Evolutionary conservation across 2,888 invertebrate species (phyloP).

Genomic region (Dryomyza anilis): DNA sequence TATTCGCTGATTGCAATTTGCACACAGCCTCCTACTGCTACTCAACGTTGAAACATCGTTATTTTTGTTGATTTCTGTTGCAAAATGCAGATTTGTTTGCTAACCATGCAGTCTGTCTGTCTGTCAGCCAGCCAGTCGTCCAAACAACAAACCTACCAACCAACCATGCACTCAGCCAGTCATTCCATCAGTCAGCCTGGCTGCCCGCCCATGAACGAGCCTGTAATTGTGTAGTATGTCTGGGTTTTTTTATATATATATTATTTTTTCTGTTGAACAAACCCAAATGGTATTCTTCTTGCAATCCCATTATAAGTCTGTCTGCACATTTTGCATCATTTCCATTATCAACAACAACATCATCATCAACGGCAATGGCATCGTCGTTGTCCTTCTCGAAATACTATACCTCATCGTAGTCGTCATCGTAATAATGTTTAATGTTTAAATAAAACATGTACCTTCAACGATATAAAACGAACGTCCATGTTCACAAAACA

Average conservation of each 20-base stretch:
- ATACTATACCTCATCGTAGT: no score
- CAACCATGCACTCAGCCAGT: background rate
- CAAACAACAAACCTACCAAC: background rate
- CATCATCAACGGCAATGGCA: background rate
- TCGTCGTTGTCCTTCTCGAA: background rate
- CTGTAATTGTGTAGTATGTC: slow-evolving; percentile 12
- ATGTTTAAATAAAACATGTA: slow-evolving; percentile 13
- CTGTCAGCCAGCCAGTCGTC: background rate
- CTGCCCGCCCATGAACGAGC: background rate
- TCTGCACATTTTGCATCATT: slow-evolving; percentile 10
- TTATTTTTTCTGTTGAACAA: background rate
- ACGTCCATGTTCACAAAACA: no score
- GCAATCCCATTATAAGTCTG: slow-evolving; percentile 8
- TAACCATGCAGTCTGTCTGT: slow-evolving; percentile 4
- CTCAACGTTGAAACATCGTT: slow-evolving; percentile 22
- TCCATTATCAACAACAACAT: slow-evolving; percentile 8
- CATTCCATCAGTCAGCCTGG: background rate
- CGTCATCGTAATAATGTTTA: slow-evolving; percentile 13
- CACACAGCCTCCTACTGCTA: background rate
- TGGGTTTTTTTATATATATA: no score
- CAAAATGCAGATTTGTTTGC: slow-evolving; percentile 32
- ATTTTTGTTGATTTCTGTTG: slow-evolving; percentile 32
- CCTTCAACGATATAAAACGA: background rate
- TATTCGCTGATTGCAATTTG: no score
- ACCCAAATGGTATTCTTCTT: slow-evolving; percentile 14